Conservation (phyloP, 2,888 invertebrate genomes). For the Aphodius sticticus region DNA sequence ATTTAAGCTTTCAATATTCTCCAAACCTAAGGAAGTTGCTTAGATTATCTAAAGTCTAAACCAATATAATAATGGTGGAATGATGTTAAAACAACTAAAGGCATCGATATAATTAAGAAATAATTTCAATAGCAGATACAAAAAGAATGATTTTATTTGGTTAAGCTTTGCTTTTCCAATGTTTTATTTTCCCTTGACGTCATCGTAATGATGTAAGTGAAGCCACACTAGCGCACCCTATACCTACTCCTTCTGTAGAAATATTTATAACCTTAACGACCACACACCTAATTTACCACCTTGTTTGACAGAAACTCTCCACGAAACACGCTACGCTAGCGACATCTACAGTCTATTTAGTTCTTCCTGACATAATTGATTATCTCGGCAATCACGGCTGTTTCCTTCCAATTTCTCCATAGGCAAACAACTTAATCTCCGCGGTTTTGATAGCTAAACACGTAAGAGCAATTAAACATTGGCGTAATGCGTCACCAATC, state of each 20-base stretch:
- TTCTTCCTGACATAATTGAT: not conserved
- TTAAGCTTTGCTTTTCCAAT: not conserved
- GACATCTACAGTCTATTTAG: not conserved
- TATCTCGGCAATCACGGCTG: not conserved
- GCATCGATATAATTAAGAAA: not conserved
- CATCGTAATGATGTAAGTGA: not conserved
- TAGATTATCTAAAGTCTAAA: no score
- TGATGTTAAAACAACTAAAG: not conserved
- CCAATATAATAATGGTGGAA: not conserved
- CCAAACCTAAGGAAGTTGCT: no score
- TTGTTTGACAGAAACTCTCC: not conserved
- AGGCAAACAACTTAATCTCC: not conserved
- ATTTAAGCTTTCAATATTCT: no score
- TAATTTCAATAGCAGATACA: not conserved
- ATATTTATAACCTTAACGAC: not conserved
- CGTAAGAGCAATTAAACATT: not conserved
- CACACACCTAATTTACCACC: not conserved
- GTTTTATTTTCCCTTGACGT: not conserved
- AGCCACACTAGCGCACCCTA: not conserved
- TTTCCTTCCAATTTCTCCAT: not conserved
- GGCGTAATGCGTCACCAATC: not conserved
- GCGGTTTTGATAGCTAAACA: not conserved
- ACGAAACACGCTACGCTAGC: not conserved
- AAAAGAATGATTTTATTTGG: not conserved
- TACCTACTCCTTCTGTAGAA: not conserved